Conservation (phyloP, 2,113 vertebrate genomes). For the Microcebus ravelobensis region DNA sequence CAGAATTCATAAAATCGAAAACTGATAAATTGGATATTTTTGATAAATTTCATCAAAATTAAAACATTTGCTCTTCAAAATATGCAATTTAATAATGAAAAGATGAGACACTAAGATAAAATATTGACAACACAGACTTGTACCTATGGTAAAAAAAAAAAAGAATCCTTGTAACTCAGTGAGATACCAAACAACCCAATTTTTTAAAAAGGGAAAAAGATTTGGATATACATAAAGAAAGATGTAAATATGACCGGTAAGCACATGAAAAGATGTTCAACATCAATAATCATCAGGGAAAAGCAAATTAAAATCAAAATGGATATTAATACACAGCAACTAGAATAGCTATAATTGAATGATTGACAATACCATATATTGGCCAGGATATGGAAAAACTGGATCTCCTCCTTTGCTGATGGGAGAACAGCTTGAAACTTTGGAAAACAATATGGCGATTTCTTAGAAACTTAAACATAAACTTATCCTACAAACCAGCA, state of each 20-base stretch:
- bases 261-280: background rate
- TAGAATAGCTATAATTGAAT: background rate
- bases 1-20: background rate
- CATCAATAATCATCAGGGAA: background rate
- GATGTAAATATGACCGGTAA: background rate
- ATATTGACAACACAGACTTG: background rate
- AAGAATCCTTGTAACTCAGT: background rate
- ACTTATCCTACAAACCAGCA: background rate
- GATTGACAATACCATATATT: background rate
- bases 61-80: background rate
- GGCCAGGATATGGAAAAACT: background rate
- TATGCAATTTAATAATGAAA: background rate
- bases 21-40: background rate
- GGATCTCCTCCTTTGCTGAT: background rate
- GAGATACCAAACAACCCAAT: background rate
- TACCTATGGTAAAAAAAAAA: background rate
- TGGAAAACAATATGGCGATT: background rate
- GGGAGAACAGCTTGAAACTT: background rate
- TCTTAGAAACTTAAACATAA: background rate
- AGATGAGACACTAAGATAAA: background rate
- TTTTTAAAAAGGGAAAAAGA: background rate
- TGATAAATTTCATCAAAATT: background rate
- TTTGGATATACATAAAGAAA: background rate
- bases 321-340: background rate
- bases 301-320: background rate